Percentiles rank a stretch among this genome's conserved stretches.
Conservation (phyloP, 2,888 invertebrate species). For the Oligia fasciuncula region DNA sequence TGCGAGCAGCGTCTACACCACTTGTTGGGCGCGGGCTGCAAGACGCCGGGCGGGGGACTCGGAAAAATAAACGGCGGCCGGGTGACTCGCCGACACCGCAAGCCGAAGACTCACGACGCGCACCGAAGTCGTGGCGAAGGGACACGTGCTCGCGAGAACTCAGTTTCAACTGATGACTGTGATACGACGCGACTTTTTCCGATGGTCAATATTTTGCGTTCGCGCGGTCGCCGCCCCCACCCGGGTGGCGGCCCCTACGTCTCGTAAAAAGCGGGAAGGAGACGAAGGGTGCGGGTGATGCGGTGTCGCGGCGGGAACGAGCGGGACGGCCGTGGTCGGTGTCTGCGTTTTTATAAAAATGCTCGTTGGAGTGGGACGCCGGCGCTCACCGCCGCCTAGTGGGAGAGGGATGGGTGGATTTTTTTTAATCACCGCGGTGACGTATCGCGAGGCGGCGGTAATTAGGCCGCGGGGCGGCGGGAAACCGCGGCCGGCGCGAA, state of each 20-base stretch:
- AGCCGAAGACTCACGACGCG: slow-evolving; percentile 89
- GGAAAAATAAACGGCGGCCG: slow-evolving; percentile 84
- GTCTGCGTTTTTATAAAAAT: slow-evolving; percentile 91
- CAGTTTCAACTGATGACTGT: slow-evolving; percentile 90
- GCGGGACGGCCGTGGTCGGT: slow-evolving; percentile 88
- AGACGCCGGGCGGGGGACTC: slow-evolving; percentile 87
- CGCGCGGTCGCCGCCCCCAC: slow-evolving; percentile 89
- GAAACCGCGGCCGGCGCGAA: slow-evolving; percentile 88
- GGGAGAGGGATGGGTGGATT: slow-evolving; percentile 87
- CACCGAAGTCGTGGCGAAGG: slow-evolving; percentile 85
- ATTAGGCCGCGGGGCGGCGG: slow-evolving; percentile 90
- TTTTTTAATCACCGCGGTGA: slow-evolving; percentile 89
- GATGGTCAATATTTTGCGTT: slow-evolving; percentile 91
- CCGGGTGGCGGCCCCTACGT: slow-evolving; percentile 89
- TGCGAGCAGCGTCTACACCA: slow-evolving; percentile 83
- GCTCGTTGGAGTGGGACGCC: slow-evolving; percentile 84
- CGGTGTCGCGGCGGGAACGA: slow-evolving; percentile 85
- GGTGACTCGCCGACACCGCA: slow-evolving; percentile 84
- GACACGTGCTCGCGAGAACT: slow-evolving; percentile 88
- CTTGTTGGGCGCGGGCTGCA: slow-evolving; percentile 87
- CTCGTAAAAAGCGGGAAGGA: slow-evolving; percentile 91
- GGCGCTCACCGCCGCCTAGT: slow-evolving; percentile 71
- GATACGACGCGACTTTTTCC: slow-evolving; percentile 91
- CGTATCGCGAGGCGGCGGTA: slow-evolving; percentile 89
- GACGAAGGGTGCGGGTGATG: slow-evolving; percentile 88